phyloP scores from a whole-genome alignment of 2,113 vertebrate species.

The Syngnathoides biaculeatus region DNA sequence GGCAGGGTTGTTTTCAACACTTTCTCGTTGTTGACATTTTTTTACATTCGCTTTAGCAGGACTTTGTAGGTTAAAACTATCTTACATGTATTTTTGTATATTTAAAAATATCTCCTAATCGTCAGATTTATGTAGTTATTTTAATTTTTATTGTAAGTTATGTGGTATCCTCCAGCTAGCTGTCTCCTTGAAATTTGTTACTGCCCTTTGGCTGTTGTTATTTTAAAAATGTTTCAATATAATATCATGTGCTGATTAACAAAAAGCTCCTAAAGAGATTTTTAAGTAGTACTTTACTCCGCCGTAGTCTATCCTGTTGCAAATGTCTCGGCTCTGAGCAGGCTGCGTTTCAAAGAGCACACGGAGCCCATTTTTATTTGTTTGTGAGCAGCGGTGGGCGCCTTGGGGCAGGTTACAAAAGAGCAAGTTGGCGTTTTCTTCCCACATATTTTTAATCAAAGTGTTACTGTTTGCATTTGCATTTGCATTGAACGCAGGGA shows the following conservation, averaged over 20 bases:
- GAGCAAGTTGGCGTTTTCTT: conserved; percentile 68
- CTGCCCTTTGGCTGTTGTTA: no score
- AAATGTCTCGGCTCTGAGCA: conserved; percentile 23
- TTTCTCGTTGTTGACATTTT: no score
- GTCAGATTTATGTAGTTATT: no score
- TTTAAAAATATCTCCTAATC: no score
- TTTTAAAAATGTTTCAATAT: background rate
- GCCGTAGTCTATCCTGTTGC: conserved; percentile 21
- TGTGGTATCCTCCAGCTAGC: no score
- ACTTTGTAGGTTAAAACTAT: no score
- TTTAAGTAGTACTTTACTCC: background rate
- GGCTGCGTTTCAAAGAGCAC: conserved; percentile 40
- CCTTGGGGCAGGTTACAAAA: conserved; percentile 68
- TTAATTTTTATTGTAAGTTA: no score
- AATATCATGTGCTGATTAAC: background rate
- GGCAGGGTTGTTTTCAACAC: no score
- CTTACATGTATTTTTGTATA: no score
- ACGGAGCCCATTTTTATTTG: conserved; percentile 50
- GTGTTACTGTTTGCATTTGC: conserved; percentile 72
- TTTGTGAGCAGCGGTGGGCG: conserved; percentile 49
- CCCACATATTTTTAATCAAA: conserved; percentile 74
- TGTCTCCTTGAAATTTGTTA: no score
- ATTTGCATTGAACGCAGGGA: conserved; percentile 70
- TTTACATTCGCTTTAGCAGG: no score
- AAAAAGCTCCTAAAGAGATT: background rate